Evolutionary conservation across 2,888 invertebrate genomes (phyloP).

Genomic region (Polydrusus pterygomalis): DNA sequence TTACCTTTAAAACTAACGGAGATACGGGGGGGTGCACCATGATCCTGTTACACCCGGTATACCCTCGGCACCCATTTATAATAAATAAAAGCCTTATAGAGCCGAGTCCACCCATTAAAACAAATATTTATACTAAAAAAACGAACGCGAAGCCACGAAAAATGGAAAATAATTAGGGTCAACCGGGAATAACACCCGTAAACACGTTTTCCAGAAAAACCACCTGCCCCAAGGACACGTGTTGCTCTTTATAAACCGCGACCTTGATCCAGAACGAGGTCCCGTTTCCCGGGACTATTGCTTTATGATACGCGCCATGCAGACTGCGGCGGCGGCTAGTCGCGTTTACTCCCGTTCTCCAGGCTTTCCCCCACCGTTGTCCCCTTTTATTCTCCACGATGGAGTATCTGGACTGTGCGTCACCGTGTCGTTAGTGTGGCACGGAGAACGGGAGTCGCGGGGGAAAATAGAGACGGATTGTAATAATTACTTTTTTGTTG

Average conservation of each 20-base stretch:
- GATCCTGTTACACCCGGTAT: no score
- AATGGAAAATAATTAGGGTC: neutral
- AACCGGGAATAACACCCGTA: neutral
- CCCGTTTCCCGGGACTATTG: conserved; percentile 13
- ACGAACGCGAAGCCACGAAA: neutral
- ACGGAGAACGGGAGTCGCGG: no score
- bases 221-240: conserved; percentile 48
- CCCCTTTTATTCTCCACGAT: neutral
- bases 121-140: neutral
- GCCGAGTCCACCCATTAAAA: no score
- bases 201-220: conserved; percentile 10
- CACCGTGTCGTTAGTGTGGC: neutral
- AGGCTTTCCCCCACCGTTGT: neutral
- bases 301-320: conserved; percentile 38
- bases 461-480: no score
- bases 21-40: no score
- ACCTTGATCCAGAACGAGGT: conserved; percentile 28
- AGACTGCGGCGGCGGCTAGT: conserved; percentile 36
- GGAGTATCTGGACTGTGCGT: conserved; percentile 15
- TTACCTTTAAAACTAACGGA: no score
- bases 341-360: conserved; percentile 10
- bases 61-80: neutral
- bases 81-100: neutral
- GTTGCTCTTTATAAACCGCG: conserved; percentile 49
- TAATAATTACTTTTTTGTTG: no score